These are phyloP conservation scores for Catocala fraxini DNA, from an alignment of 2,888 invertebrate species.

Conservation along the genomic window DNA sequence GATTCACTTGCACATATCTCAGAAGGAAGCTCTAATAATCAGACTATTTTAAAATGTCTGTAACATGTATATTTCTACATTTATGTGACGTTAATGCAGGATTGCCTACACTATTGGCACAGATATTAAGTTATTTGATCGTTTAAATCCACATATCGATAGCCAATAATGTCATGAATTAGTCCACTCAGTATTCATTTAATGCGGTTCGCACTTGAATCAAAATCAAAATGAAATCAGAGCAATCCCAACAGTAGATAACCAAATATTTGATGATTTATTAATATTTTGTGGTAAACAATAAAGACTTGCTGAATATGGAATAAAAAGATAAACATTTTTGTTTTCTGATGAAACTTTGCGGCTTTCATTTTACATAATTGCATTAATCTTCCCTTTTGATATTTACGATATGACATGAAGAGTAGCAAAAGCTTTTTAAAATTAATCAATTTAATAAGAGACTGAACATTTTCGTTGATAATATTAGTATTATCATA, in stretches of 20 bases:
- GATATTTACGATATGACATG: background rate
- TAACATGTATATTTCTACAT: too few relatives aligned
- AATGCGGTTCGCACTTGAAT: background rate
- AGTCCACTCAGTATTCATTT: background rate
- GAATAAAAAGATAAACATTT: conserved; percentile 4
- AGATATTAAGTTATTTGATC: conserved; percentile 12
- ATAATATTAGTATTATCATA: too few relatives aligned
- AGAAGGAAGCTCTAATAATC: too few relatives aligned
- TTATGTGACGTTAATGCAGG: background rate
- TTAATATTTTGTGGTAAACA: background rate
- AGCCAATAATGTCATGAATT: conserved; percentile 8
- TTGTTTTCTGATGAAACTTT: background rate
- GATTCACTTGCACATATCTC: too few relatives aligned
- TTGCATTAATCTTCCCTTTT: conserved; percentile 4
- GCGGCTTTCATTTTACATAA: conserved; percentile 9
- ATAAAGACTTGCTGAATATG: background rate
- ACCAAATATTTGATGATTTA: background rate
- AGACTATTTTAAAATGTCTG: too few relatives aligned
- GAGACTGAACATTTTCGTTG: too few relatives aligned
- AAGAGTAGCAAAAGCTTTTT: too few relatives aligned
- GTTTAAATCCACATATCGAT: conserved; percentile 7
- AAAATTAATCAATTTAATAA: too few relatives aligned
- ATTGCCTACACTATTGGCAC: conserved; percentile 1
- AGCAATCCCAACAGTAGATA: background rate
- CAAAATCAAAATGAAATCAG: background rate